Conservation (phyloP, 2,888 invertebrate species). For the Cephus rjabovi region DNA sequence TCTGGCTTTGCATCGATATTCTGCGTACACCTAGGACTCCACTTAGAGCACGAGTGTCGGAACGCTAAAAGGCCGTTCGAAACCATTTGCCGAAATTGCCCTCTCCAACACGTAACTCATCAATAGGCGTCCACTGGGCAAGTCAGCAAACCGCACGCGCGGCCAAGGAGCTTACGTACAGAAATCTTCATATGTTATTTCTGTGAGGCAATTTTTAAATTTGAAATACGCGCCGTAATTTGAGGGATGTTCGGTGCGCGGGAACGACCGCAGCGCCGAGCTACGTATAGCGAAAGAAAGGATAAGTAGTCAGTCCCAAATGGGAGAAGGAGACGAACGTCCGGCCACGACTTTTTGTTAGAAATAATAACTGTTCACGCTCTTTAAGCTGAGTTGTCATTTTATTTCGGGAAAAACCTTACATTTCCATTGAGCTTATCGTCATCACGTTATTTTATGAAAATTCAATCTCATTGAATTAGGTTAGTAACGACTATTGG, state of each 20-base stretch:
- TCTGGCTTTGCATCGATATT: background rate
- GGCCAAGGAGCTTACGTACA: background rate
- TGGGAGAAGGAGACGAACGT: no score
- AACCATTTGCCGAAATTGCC: slow-evolving; percentile 39
- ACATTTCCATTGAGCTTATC: background rate
- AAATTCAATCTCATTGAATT: background rate
- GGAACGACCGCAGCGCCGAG: no score
- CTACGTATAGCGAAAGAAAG: no score
- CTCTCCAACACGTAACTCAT: slow-evolving; percentile 27
- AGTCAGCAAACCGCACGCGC: background rate
- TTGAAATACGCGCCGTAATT: no score
- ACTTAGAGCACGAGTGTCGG: background rate
- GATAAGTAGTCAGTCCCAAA: no score
- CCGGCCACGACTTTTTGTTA: no score
- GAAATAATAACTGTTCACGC: no score
- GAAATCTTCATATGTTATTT: background rate
- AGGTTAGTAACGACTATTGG: background rate
- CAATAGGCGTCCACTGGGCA: slow-evolving; percentile 16
- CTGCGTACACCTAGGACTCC: background rate
- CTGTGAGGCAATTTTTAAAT: background rate
- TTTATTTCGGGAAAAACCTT: no score
- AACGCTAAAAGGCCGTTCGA: slow-evolving; percentile 11
- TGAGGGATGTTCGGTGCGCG: no score
- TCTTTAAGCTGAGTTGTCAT: no score
- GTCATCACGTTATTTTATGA: background rate